phyloP scores from a whole-genome alignment of 1,140 invertebrate species.

The Microplitis mediator region DNA sequence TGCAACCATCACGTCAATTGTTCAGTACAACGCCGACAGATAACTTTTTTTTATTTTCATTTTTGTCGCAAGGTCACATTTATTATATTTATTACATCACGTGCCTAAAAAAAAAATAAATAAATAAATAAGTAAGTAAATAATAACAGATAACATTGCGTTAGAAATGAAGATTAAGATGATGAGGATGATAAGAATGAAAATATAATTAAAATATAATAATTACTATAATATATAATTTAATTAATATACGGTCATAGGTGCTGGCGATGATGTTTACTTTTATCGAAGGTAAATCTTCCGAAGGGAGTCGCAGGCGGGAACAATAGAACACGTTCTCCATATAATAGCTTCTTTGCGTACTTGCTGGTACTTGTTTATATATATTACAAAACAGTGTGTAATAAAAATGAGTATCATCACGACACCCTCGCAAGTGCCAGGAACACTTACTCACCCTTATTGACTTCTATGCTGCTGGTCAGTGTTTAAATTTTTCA shows the following conservation, averaged over 20 bases:
- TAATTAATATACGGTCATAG: neutral
- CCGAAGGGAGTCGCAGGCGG: neutral
- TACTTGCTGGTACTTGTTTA: neutral
- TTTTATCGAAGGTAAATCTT: neutral
- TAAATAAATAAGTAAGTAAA: too few relatives aligned
- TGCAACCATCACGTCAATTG: neutral
- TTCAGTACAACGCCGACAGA: neutral
- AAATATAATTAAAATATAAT: neutral
- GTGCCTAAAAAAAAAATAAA: neutral
- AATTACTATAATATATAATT: neutral
- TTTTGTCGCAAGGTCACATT: neutral
- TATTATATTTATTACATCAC: neutral
- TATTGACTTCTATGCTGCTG: too few relatives aligned
- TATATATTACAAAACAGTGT: neutral
- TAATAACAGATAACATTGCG: neutral
- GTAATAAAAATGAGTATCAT: neutral
- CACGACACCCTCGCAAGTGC: neutral
- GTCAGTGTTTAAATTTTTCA: too few relatives aligned
- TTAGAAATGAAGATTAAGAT: neutral
- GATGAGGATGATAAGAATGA: neutral
- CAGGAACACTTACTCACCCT: too few relatives aligned
- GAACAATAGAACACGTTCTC: conserved; percentile 5
- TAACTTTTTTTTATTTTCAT: conserved; percentile 4
- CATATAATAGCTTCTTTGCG: too few relatives aligned
- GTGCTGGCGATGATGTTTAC: neutral